phyloP scores from a whole-genome alignment of 1,140 invertebrate genomes.

The Heliconius hewitsoni region DNA sequence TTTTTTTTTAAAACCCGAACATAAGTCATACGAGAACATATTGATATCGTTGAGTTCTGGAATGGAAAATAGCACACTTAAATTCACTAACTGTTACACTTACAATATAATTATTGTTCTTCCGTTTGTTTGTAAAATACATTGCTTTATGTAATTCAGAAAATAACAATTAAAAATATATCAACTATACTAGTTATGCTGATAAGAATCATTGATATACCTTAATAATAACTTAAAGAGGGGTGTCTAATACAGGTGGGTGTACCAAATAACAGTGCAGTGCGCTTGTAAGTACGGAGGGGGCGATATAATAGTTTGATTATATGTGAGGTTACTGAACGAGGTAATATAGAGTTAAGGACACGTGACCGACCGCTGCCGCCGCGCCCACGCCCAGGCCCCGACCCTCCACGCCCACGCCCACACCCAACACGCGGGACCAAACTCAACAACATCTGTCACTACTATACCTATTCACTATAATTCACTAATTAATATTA shows the following conservation, averaged over 20 bases:
- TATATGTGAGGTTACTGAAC: conserved; percentile 72
- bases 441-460: conserved; percentile 9
- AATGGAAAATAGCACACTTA: conserved; percentile 81
- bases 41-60: conserved; percentile 81
- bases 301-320: conserved; percentile 64
- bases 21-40: conserved; percentile 79
- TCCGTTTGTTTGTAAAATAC: conserved; percentile 80
- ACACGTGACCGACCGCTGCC: conserved; percentile 41
- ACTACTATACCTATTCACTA: conserved; percentile 6
- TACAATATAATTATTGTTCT: conserved; percentile 82
- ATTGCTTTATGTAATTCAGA: conserved; percentile 80
- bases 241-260: conserved; percentile 57
- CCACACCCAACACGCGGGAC: neutral
- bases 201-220: conserved; percentile 69
- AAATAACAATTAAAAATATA: conserved; percentile 80
- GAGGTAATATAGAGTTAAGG: conserved; percentile 71
- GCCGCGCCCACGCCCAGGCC: neutral
- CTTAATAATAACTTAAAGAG: conserved; percentile 75
- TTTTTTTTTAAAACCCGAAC: conserved; percentile 71
- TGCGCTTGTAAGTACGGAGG: conserved; percentile 73
- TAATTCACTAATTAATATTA: conserved; percentile 14
- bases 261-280: conserved; percentile 80
- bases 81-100: conserved; percentile 81
- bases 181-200: conserved; percentile 69
- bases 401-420: neutral